Percentiles rank a stretch among this genome's conserved stretches.
Evolutionary conservation across 2,797 vertebrate genomes (phyloP).

Genomic region (Phylloscopus collybita): DNA sequence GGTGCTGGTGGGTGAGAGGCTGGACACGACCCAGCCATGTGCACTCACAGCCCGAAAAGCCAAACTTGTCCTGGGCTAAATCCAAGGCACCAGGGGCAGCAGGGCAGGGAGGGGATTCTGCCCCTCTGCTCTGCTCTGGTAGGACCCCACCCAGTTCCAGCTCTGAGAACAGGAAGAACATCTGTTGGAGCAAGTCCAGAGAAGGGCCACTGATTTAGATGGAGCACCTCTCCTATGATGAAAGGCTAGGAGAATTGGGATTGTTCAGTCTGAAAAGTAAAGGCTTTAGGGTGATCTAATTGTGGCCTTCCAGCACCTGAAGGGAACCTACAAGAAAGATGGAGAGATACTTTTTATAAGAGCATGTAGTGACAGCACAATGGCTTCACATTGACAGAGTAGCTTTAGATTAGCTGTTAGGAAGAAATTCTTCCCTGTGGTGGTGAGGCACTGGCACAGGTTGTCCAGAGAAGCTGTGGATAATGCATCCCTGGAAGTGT

Average conservation of each 20-base stretch:
- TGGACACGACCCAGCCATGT: not conserved
- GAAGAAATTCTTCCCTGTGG: not conserved
- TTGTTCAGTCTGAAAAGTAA: not conserved
- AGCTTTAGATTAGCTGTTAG: not conserved
- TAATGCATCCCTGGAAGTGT: not conserved
- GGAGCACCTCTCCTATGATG: not conserved
- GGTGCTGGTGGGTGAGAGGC: not conserved
- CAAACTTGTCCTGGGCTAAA: not conserved
- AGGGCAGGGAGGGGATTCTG: not conserved
- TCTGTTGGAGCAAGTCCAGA: not conserved
- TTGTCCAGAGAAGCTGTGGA: not conserved
- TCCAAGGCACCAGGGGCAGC: not conserved
- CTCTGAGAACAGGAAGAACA: not conserved
- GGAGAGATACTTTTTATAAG: not conserved
- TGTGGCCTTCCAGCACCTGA: not conserved
- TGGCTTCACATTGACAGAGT: not conserved
- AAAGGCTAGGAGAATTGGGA: not conserved
- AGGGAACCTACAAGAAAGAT: not conserved
- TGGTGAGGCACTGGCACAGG: not conserved
- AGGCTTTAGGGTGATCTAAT: not conserved
- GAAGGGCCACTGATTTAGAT: not conserved
- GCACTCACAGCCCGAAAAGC: not conserved
- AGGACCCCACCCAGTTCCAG: not conserved
- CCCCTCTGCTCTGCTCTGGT: not conserved
- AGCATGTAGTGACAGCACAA: not conserved